A percentile compares a stretch with the other conserved stretches of the same genome.
Conservation (phyloP, 2,113 vertebrate species). For the Seriola quinqueradiata region DNA sequence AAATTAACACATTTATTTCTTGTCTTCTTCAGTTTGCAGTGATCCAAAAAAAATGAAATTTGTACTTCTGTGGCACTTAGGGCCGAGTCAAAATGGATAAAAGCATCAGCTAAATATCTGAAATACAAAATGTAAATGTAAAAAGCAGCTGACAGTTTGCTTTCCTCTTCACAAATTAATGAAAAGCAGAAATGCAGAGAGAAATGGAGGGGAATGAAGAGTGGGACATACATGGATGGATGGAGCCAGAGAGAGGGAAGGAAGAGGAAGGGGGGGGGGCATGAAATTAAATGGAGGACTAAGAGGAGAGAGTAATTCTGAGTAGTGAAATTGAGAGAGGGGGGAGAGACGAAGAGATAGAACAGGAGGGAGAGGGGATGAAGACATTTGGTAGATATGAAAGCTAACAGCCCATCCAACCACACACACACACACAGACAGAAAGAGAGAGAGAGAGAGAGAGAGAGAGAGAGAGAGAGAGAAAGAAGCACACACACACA, state of each 20-base stretch:
- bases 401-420: constrained; percentile 68
- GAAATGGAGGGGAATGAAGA: neutral
- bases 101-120: constrained; percentile 32
- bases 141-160: constrained; percentile 58
- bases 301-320: constrained; percentile 39
- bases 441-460: no score
- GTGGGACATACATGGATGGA: constrained; percentile 24
- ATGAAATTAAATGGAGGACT: constrained; percentile 42
- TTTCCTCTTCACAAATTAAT: constrained; percentile 56
- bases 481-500: constrained; percentile 18
- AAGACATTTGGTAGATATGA: constrained; percentile 75
- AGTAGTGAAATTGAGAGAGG: constrained; percentile 43
- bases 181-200: constrained; percentile 25
- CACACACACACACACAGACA: constrained; percentile 24
- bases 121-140: constrained; percentile 48
- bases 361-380: constrained; percentile 57
- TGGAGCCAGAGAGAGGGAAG: neutral
- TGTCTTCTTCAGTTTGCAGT: neutral
- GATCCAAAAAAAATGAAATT: constrained; percentile 2
- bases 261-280: neutral
- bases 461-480: no score
- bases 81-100: neutral
- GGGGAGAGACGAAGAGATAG: constrained; percentile 30
- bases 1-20: neutral
- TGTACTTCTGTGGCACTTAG: neutral